Percentiles rank a stretch among this genome's conserved stretches.
These are phyloP conservation scores for Montipora foliosa DNA, from an alignment of 64 coral and sea anemone genomes.

Conservation along the genomic window DNA sequence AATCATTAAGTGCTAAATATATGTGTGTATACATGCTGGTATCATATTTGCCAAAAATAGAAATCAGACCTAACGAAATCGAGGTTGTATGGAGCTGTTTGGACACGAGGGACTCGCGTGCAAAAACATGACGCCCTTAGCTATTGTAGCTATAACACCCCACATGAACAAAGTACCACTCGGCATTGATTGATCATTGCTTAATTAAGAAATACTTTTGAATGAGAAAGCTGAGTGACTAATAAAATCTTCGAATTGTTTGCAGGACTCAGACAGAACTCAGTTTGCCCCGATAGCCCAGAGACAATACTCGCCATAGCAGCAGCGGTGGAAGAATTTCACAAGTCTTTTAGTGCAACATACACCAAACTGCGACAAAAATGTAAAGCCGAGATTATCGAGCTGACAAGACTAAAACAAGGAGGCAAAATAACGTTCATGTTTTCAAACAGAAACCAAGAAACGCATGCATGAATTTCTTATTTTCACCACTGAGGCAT, in stretches of 20 bases:
- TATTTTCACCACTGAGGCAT: neutral
- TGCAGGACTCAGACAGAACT: neutral
- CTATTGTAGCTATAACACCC: too few relatives aligned
- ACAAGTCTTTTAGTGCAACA: neutral
- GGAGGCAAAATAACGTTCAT: neutral
- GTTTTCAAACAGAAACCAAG: neutral
- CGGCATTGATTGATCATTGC: too few relatives aligned
- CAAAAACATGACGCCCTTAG: too few relatives aligned
- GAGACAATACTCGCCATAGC: neutral
- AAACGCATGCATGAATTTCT: neutral
- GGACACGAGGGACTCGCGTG: too few relatives aligned
- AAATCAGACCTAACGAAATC: too few relatives aligned
- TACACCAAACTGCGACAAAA: constrained; percentile 14
- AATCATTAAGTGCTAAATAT: too few relatives aligned
- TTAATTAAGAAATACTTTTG: too few relatives aligned
- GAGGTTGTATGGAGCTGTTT: too few relatives aligned
- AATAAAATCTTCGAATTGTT: neutral
- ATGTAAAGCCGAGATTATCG: neutral
- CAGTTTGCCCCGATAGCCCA: neutral
- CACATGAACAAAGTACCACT: too few relatives aligned
- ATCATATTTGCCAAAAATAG: too few relatives aligned
- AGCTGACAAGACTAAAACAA: neutral
- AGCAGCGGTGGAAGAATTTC: constrained; percentile 17
- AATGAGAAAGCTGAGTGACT: too few relatives aligned
- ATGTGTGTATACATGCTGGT: too few relatives aligned